Evolutionary conservation across 64 coral and sea anemone species (phyloP), one percentile per base, ranked within the genome.

Genomic region (Actinia tenebrosa): DNA sequence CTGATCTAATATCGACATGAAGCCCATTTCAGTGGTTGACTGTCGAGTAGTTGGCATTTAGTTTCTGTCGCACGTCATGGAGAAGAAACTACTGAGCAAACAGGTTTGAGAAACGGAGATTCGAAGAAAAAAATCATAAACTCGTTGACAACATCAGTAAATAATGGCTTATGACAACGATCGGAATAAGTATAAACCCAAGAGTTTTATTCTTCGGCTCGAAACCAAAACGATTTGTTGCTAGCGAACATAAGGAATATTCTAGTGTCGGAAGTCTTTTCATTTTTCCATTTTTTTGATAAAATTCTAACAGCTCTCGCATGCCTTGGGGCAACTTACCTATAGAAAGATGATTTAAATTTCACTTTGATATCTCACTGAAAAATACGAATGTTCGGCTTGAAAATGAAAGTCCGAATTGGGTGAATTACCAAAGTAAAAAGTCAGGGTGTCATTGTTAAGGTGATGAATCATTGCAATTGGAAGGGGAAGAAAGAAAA

Each of bases 81-180:
- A 75, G 25, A 30, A 66, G 10, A 8, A 75, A 75, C 69, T 75
- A 1, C 69, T 75, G 69, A 14, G 25, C 69, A 75, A 75, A 75
- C 69, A 75, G 23, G 69, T 43, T 66, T 30, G 69, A 26, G 69
- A 75, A 75, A 75, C 23, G 25, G 25, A 75, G 10, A 75, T 30
- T 75, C n/a, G 69, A 75, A 43, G 69, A 15, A 43, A 1, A 75
- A 75, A 42, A 75, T 75, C 15, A 75, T 43, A 43, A 75, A 75
- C 69, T 75, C 26, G 69, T 75, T 30, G 69, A 75, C 69, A 75
- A 16, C 69, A 42, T 75, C 25, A 75, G 69, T 42, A 75, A 75
- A 75, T 75, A 75, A 75, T 75, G 69, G 26, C 69, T 42, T 75
- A 30, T 75, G 10, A 69, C 64, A 69, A 75, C n/a, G 23, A 75